phyloP scores from a whole-genome alignment of 2,888 invertebrate genomes.

The Globia sparganii region DNA sequence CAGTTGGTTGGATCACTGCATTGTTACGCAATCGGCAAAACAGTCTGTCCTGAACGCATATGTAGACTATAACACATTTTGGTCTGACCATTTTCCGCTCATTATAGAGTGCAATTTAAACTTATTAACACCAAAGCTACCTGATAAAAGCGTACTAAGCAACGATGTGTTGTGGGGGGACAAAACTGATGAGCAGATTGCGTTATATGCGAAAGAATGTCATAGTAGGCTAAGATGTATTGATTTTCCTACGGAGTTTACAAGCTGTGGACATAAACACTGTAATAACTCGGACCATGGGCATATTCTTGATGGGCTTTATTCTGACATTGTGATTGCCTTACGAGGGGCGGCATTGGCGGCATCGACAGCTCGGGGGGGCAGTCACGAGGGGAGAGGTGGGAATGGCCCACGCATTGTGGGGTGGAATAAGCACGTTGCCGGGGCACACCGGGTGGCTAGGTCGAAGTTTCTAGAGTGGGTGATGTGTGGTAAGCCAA shows the following conservation, averaged over 20 bases:
- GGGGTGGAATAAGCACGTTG: neutral
- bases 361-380: too few species aligned
- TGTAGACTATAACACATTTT: too few species aligned
- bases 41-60: too few species aligned
- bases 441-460: neutral
- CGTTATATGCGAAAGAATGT: neutral
- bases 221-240: neutral
- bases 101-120: neutral
- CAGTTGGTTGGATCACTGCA: neutral
- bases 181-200: neutral
- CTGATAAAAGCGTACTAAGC: neutral
- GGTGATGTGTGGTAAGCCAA: neutral
- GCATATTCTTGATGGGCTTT: neutral
- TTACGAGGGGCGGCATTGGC: neutral
- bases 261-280: neutral
- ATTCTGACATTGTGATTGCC: neutral
- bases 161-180: neutral
- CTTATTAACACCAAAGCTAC: slow-evolving; percentile 1
- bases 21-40: neutral
- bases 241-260: neutral
- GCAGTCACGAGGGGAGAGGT: neutral
- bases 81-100: too few species aligned
- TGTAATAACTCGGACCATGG: slow-evolving; percentile 1
- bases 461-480: neutral
- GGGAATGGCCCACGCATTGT: neutral